Evolutionary conservation across 53 echinoderm and acorn worm species (phyloP), one percentile per base, ranked within the genome.

Genomic region (Apostichopus leukothele): DNA sequence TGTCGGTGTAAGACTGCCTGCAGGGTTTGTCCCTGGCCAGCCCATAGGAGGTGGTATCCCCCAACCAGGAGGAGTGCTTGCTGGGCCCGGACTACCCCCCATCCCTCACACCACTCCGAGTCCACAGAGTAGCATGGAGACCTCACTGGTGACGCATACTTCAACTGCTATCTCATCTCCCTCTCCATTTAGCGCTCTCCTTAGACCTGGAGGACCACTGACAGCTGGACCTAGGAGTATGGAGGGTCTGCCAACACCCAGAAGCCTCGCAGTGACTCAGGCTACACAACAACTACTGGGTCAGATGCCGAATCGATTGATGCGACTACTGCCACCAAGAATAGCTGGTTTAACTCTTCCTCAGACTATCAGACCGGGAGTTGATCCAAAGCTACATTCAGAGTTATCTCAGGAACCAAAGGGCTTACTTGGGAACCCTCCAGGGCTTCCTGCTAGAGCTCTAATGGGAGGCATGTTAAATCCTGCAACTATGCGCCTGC

Each of bases 1-100:
- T 91, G 91, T n/a, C 90, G 92, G 95, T 9, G 90, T 92, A 74
- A 89, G 94, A 4, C 92, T 96, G 22, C 94, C 96, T 67, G 90
- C 92, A 51, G 96, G 93, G 9, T 94, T 96, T 79, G 88, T 91
- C 22, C 91, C 91, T n/a, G 91, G 93, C 50, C 94, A 92, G 52
- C 91, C 92, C 4, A 90, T 95, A 57, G 91, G 93, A 50, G 81
- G 87, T 10, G 91, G 93, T 63, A 93, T 93, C 1, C 93, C 93
- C 60, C 93, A 89, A 39, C 93, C 89, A 20, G 87, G 83, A 26
- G 89, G 90, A 14, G 83, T 89, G 66, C 74, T 89, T 51, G 91
- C 91, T 52, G 71, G 16, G 6, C 91, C 94, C 14, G 94, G 94
- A 73, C 66, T 91, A 9, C 76, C 89, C 6, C 85, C 60, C 4